Percentiles rank a stretch among this genome's conserved stretches.
Evolutionary conservation across 92 coral and sea anemone genomes (phyloP).

Genomic region (Desmophyllum pertusum): DNA sequence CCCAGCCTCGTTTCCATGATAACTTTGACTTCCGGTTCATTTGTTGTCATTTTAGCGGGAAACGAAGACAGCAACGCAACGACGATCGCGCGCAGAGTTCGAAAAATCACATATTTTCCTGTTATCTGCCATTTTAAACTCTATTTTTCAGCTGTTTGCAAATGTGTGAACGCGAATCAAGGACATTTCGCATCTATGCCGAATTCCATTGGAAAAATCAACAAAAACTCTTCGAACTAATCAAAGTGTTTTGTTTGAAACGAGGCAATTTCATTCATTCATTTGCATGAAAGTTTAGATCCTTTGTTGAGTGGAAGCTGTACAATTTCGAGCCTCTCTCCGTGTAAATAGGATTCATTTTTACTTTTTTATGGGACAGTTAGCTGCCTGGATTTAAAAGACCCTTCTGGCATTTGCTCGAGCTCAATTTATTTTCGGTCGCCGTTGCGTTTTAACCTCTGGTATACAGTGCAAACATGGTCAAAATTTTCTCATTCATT

Average conservation of each 20-base stretch:
- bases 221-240: conserved; percentile 45
- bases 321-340: conserved; percentile 23
- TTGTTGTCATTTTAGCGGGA: conserved; percentile 57
- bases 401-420: conserved; percentile 4
- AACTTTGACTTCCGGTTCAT: conserved; percentile 29
- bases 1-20: conserved; percentile 18
- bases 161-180: neutral
- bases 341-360: neutral
- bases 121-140: neutral
- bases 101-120: neutral
- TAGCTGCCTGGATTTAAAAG: neutral
- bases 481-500: conserved; percentile 68
- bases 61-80: conserved; percentile 26
- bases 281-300: conserved; percentile 69
- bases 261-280: conserved; percentile 97
- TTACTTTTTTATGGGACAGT: neutral
- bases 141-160: neutral
- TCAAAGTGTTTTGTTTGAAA: conserved; percentile 86
- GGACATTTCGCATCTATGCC: neutral
- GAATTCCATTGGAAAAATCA: conserved; percentile 42
- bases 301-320: conserved; percentile 41
- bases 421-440: neutral
- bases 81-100: conserved; percentile 22
- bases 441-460: neutral
- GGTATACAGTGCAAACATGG: conserved; percentile 17